These are phyloP conservation scores for Pelodiscus sinensis DNA, from an alignment of 2,113 vertebrate genomes.

Conservation along the genomic window DNA sequence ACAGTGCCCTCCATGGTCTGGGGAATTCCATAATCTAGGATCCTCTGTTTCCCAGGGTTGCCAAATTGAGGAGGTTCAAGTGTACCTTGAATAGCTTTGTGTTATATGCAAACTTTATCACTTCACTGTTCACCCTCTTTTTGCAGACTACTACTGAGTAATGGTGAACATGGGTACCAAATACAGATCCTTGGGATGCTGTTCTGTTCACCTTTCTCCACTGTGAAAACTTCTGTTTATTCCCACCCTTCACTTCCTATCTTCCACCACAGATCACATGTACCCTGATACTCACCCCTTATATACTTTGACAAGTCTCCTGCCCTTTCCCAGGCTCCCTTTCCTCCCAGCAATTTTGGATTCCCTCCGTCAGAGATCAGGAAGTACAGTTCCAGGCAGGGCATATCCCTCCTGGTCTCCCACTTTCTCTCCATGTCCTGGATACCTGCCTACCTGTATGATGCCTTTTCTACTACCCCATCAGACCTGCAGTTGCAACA, in stretches of 20 bases:
- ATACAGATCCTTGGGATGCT: neutral
- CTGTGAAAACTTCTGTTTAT: neutral
- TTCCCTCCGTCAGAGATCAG: neutral
- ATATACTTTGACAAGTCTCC: neutral
- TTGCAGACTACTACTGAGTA: neutral
- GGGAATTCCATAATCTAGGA: no score
- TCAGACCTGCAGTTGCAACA: neutral
- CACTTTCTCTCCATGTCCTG: neutral
- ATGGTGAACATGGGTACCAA: neutral
- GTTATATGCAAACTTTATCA: neutral
- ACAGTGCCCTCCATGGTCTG: no score
- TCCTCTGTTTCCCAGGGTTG: no score
- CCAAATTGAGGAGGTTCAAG: no score
- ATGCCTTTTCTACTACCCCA: neutral
- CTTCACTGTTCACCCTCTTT: neutral
- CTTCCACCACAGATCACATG: neutral
- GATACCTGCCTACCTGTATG: neutral
- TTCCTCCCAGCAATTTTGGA: neutral
- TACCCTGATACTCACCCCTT: neutral
- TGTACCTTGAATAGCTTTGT: neutral
- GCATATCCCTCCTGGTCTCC: neutral
- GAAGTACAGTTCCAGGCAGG: neutral
- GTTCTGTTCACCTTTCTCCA: neutral
- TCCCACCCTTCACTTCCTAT: neutral
- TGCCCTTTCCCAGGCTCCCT: neutral